These are phyloP conservation scores for Myrmecophaga tridactyla DNA, from an alignment of 2,113 vertebrate genomes.

Conservation along the genomic window DNA sequence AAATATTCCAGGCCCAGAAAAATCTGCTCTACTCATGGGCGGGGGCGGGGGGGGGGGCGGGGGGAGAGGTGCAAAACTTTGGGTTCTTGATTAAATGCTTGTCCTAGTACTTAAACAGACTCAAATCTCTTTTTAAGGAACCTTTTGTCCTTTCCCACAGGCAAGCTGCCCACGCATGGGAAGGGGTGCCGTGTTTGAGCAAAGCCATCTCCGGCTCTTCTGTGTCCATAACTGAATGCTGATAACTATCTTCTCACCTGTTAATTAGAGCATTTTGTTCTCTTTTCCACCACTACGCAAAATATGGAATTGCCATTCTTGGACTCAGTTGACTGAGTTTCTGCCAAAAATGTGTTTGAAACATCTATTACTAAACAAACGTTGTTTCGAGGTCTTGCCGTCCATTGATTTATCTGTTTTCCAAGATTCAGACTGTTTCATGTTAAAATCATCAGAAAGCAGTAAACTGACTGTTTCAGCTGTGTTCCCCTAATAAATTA, in stretches of 20 bases:
- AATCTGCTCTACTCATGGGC: not conserved
- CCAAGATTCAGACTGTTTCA: not conserved
- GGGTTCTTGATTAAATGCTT: not conserved
- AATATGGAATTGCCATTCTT: not conserved
- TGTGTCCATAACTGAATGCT: rapidly evolving
- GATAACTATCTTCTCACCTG: not conserved
- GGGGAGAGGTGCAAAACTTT: not conserved
- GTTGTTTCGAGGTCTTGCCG: not conserved
- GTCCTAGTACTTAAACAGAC: not conserved
- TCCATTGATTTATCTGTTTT: not conserved
- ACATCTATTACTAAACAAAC: not conserved
- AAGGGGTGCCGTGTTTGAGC: rapidly evolving
- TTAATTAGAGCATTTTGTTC: not conserved
- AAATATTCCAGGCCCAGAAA: not conserved
- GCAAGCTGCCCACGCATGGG: rapidly evolving
- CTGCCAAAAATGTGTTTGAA: too few species aligned
- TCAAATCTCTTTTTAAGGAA: not conserved
- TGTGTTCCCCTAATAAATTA: not conserved
- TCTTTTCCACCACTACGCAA: not conserved
- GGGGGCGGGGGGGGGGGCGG: too few species aligned
- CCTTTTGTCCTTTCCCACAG: not conserved
- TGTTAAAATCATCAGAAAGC: not conserved
- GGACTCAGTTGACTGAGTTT: not conserved
- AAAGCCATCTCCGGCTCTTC: not conserved
- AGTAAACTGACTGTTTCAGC: not conserved